Conservation (phyloP, 2,888 invertebrate genomes). For the Zygogramma bicolorata region DNA sequence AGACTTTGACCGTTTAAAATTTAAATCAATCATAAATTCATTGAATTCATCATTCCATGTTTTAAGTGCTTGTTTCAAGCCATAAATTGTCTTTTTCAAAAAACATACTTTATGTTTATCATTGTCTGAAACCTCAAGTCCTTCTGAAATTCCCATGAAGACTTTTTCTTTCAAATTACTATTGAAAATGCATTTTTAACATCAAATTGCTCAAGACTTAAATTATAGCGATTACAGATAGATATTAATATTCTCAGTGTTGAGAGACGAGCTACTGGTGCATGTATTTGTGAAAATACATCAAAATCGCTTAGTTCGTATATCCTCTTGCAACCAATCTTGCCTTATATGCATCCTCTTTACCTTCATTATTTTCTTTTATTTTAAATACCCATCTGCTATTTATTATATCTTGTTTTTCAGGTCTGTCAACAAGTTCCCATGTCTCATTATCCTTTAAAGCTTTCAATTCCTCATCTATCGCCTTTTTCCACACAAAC, state of each 20-base stretch:
- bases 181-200: slow-evolving; percentile 33
- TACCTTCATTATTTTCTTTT: slow-evolving; percentile 26
- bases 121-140: slow-evolving; percentile 14
- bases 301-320: slow-evolving; percentile 26
- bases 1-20: slow-evolving; percentile 34
- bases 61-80: slow-evolving; percentile 29
- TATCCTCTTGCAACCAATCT: slow-evolving; percentile 36
- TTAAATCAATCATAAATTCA: slow-evolving; percentile 22
- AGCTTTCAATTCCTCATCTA: slow-evolving; percentile 28
- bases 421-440: slow-evolving; percentile 28
- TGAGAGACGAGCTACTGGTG: slow-evolving; percentile 26
- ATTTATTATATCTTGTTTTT: slow-evolving; percentile 29
- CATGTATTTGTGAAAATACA: slow-evolving; percentile 20
- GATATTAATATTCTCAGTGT: slow-evolving; percentile 28
- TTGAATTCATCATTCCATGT: slow-evolving; percentile 34
- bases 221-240: slow-evolving; percentile 22
- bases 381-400: slow-evolving; percentile 32
- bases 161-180: slow-evolving; percentile 18
- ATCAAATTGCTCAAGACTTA: slow-evolving; percentile 30
- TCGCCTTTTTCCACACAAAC: slow-evolving; percentile 31
- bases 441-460: slow-evolving; percentile 34
- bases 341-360: slow-evolving; percentile 33
- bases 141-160: slow-evolving; percentile 29
- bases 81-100: slow-evolving; percentile 27
- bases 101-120: slow-evolving; percentile 27